Evolutionary conservation across 1,140 invertebrate genomes (phyloP).

Genomic region (Meteorus sp.): DNA sequence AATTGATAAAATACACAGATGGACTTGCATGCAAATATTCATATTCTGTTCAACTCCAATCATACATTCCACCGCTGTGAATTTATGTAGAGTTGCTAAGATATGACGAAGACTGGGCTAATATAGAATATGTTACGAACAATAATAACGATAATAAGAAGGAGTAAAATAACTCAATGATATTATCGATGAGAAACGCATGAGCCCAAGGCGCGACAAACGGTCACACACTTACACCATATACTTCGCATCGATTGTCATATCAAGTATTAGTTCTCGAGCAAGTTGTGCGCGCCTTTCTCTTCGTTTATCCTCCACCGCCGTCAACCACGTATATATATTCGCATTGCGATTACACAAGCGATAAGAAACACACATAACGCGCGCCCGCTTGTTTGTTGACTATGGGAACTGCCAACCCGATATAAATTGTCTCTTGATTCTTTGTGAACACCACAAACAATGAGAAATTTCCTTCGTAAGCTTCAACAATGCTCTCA

Average conservation of each 20-base stretch:
- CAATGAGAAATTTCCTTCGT: too few species aligned
- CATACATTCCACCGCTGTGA: too few species aligned
- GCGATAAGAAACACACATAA: slow-evolving; percentile 20
- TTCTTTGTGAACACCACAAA: too few species aligned
- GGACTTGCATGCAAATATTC: too few species aligned
- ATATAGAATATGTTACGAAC: too few species aligned
- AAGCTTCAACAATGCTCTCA: too few species aligned
- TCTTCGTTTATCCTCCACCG: slow-evolving; percentile 12
- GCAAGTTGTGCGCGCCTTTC: slow-evolving; percentile 19
- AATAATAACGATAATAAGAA: too few species aligned
- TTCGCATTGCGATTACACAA: slow-evolving; percentile 21
- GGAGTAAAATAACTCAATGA: too few species aligned
- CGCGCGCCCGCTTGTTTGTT: not conserved
- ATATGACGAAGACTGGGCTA: too few species aligned
- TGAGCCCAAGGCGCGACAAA: not conserved
- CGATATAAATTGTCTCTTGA: slow-evolving; percentile 12
- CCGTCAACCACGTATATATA: too few species aligned
- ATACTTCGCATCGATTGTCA: slow-evolving; percentile 9
- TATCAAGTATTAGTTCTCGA: slow-evolving; percentile 9
- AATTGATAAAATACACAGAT: slow-evolving; percentile 9
- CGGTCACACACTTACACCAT: not conserved
- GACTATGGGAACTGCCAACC: not conserved
- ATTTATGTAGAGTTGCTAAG: too few species aligned
- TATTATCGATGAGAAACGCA: slow-evolving; percentile 12
- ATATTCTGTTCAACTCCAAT: too few species aligned